Evolutionary conservation across 2,888 invertebrate genomes (phyloP).

Genomic region (Xylocampa areola): DNA sequence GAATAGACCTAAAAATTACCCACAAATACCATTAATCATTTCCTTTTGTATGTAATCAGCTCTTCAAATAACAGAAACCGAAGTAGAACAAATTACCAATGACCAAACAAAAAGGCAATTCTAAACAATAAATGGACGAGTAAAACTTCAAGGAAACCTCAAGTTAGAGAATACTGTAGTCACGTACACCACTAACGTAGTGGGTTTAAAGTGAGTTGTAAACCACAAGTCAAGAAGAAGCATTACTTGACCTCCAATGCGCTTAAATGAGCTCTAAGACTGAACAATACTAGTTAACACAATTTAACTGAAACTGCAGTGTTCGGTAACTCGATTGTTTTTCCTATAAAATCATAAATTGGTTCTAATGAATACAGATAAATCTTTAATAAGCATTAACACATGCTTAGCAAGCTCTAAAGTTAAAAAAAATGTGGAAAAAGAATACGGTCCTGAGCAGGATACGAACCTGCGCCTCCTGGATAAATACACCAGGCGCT

Average conservation of each 20-base stretch:
- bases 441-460: too few relatives aligned
- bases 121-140: slow-evolving; percentile 23
- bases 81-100: background rate
- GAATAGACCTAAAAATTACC: background rate
- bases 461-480: too few relatives aligned
- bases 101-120: background rate
- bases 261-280: slow-evolving; percentile 8
- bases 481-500: too few relatives aligned
- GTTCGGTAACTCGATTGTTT: too few relatives aligned
- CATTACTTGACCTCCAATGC: slow-evolving; percentile 29
- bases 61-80: background rate
- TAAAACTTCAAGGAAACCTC: slow-evolving; percentile 27
- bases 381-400: too few relatives aligned
- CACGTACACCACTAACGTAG: slow-evolving; percentile 35
- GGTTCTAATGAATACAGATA: too few relatives aligned
- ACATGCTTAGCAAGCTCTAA: too few relatives aligned
- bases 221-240: slow-evolving; percentile 37
- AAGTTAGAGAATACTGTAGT: slow-evolving; percentile 20
- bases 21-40: slow-evolving; percentile 8
- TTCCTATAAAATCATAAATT: too few relatives aligned
- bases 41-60: background rate
- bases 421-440: too few relatives aligned
- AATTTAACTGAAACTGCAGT: too few relatives aligned
- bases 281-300: too few relatives aligned
- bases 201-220: slow-evolving; percentile 37